A percentile compares a stretch with the other conserved stretches of the same genome.
Evolutionary conservation across 2,113 vertebrate genomes (phyloP).

Genomic region (Gymnobelideus leadbeateri): DNA sequence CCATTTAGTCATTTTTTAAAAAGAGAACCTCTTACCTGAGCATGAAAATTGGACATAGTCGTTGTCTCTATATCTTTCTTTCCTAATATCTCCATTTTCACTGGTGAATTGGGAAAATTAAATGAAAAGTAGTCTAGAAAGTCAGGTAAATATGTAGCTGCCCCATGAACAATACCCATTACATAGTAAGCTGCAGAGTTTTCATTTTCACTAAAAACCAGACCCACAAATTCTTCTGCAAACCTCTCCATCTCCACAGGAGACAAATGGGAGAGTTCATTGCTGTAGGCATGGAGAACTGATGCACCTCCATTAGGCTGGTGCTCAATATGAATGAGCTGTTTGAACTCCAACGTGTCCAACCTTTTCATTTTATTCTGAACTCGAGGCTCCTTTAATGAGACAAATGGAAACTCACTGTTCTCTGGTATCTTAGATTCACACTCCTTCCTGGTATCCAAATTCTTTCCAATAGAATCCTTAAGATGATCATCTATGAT

Average conservation of each 20-base stretch:
- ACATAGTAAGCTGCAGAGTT: constrained; percentile 95
- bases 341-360: constrained; percentile 92
- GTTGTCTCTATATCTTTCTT: constrained; percentile 99
- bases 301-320: constrained; percentile 98
- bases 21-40: constrained; percentile 93
- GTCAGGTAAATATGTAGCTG: constrained; percentile 96
- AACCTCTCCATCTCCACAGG: constrained; percentile 94
- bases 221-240: constrained; percentile 95
- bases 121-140: constrained; percentile 99
- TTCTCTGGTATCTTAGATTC: constrained; percentile 84
- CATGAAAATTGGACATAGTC: constrained; percentile 97
- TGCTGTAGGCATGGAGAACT: constrained; percentile 94
- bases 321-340: constrained; percentile 94
- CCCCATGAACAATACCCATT: constrained; percentile 98
- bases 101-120: constrained; percentile 97
- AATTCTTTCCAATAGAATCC: constrained; percentile 84
- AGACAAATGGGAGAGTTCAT: constrained; percentile 94
- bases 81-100: constrained; percentile 99
- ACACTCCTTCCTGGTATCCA: constrained; percentile 85
- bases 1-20: constrained; percentile 67
- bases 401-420: constrained; percentile 85
- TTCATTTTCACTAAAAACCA: constrained; percentile 95
- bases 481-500: constrained; percentile 84
- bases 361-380: constrained; percentile 87
- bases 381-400: constrained; percentile 85